Evolutionary conservation across 2,888 invertebrate genomes (phyloP), one percentile per base, ranked within the genome.

Genomic region (Epirrhoe tristata): DNA sequence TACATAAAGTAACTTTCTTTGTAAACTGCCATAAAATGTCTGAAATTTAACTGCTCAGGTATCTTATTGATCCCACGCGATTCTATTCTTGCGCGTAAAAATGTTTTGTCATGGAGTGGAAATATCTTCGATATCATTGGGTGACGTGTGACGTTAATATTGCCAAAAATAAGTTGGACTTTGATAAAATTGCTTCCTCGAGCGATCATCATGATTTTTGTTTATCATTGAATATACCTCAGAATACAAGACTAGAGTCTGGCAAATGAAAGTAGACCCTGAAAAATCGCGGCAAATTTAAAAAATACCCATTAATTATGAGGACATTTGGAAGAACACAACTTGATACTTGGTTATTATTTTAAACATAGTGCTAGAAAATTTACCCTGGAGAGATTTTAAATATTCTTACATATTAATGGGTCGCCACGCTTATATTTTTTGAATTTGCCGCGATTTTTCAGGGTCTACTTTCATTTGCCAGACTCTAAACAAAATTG

Each of bases 101-200:
- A 65, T 65, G 69, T 70, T 69, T 73, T 73, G 72, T 72, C 68
- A 70, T 71, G 52, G 43, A 48, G 66, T 67, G 54, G 46, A 68
- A 71, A 72, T 74, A 73, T 62, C 63, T 65, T 56, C 53, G 54
- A 72, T 68, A 69, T 69, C 60, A 59, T 67, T 62, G 54, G 63
- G 24, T 48, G 55, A 10, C 32, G n/a, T 39, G 52, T 60, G 56
- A 53, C 62, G 61, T 17, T 36, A n/a, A 56, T 17, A 57, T 57
- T 39, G 54, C 57, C 60, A 32, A 61, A 66, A 66, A 69, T 65
- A 69, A 31, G 57, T 51, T 46, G 36, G 32, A 43, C 54, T 36
- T 51, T 43, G 8, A 36, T 52, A 50, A 53, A 53, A 32, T 16
- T 58, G 48, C 50, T 63, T 63, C 53, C 57, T 54, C n/a, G 57